These are phyloP conservation scores for Pseudorectes ferrugineus DNA, from an alignment of 2,113 vertebrate genomes.

Conservation along the genomic window DNA sequence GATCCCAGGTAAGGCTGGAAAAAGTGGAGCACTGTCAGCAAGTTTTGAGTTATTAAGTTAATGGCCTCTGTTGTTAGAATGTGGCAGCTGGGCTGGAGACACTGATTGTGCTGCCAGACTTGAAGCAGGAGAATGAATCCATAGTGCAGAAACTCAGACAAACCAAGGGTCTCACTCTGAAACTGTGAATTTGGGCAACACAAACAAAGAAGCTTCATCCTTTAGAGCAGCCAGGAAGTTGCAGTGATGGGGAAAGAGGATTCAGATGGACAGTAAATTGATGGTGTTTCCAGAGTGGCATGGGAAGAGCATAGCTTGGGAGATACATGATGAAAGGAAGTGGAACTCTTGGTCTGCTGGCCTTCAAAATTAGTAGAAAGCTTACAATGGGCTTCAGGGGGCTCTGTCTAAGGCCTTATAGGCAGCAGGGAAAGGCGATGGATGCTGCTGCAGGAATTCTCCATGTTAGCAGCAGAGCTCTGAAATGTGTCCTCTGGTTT, in stretches of 20 bases:
- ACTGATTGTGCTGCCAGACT: not conserved
- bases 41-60: not conserved
- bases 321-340: not conserved
- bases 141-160: not conserved
- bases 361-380: not conserved
- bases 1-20: not conserved
- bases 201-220: not conserved
- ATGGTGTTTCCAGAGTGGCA: not conserved
- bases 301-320: not conserved
- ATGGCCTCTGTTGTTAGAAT: not conserved
- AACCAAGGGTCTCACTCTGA: not conserved
- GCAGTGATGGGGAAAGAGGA: not conserved
- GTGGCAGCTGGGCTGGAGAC: not conserved
- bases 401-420: not conserved
- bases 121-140: not conserved
- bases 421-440: not conserved
- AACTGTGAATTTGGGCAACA: not conserved
- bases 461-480: not conserved
- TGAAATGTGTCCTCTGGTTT: not conserved
- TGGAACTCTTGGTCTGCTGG: not conserved
- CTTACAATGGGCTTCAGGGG: not conserved
- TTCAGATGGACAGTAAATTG: not conserved
- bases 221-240: not conserved
- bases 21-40: not conserved
- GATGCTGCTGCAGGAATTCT: not conserved